These are phyloP conservation scores for Odontocolon sp. DNA, from an alignment of 2,888 invertebrate species.

Conservation along the genomic window DNA sequence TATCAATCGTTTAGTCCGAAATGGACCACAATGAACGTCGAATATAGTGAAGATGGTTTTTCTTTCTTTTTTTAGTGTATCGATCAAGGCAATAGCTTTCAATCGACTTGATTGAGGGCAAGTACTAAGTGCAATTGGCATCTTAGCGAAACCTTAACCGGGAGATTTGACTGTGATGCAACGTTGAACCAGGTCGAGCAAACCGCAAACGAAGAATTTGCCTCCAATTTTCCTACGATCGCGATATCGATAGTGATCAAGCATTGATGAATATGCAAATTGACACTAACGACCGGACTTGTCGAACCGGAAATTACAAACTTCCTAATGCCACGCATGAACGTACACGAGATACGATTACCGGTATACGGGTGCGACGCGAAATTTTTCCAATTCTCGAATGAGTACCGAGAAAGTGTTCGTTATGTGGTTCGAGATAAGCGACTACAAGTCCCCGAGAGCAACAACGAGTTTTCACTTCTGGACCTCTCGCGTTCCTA, in stretches of 20 bases:
- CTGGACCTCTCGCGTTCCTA: constrained; percentile 44
- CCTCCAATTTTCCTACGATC: not conserved
- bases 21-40: not conserved
- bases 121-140: not conserved
- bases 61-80: not conserved
- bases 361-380: constrained; percentile 12
- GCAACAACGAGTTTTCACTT: constrained; percentile 60
- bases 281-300: constrained; percentile 41
- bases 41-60: constrained; percentile 22
- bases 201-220: constrained; percentile 64
- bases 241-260: constrained; percentile 9
- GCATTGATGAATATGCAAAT: constrained; percentile 57
- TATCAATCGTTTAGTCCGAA: not conserved
- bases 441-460: constrained; percentile 23
- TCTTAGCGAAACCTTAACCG: constrained; percentile 65
- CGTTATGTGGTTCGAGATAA: constrained; percentile 53
- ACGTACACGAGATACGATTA: constrained; percentile 45
- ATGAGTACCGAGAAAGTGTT: constrained; percentile 52
- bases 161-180: constrained; percentile 66
- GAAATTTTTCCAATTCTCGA: constrained; percentile 45
- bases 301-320: constrained; percentile 55
- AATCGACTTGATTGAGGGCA: not conserved
- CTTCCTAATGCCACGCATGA: constrained; percentile 59
- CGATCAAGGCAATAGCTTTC: not conserved
- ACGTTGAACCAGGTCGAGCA: constrained; percentile 46